phyloP scores from a whole-genome alignment of 23 tunicate genomes.

The Halocynthia roretzi region DNA sequence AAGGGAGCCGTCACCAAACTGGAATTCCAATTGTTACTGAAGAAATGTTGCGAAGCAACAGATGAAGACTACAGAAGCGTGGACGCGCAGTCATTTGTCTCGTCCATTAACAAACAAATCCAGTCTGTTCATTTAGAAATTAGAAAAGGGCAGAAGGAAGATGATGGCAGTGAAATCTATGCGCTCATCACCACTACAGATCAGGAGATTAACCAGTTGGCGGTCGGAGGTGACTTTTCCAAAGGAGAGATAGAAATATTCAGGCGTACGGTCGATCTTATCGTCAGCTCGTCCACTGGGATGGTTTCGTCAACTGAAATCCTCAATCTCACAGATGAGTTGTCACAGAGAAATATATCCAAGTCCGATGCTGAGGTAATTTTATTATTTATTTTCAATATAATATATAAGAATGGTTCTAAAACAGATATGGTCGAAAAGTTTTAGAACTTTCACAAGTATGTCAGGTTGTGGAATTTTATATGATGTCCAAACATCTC shows the following conservation, averaged over 20 bases:
- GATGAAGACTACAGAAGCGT: constrained; percentile 7
- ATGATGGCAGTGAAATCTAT: constrained; percentile 53
- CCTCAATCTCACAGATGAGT: constrained; percentile 49
- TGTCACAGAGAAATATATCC: constrained; percentile 47
- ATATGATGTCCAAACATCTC: no score
- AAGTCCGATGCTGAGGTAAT: constrained; percentile 47
- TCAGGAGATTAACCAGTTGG: constrained; percentile 55
- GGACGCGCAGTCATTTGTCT: constrained; percentile 18
- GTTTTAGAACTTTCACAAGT: no score
- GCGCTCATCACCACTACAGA: constrained; percentile 48
- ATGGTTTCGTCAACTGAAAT: constrained; percentile 61
- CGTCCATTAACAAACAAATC: constrained; percentile 34
- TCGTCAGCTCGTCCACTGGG: constrained; percentile 37
- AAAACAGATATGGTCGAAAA: no score
- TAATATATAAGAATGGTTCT: no score
- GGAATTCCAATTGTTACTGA: constrained; percentile 21
- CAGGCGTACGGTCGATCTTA: constrained; percentile 35
- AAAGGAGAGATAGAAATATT: constrained; percentile 55
- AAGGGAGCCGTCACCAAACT: constrained; percentile 18
- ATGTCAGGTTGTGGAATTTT: no score
- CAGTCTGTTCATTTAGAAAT: constrained; percentile 58
- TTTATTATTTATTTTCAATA: background rate
- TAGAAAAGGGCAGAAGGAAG: constrained; percentile 53
- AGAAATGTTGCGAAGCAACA: constrained; percentile 29
- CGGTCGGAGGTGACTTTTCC: constrained; percentile 46